Conservation (phyloP, 2,888 invertebrate genomes). For the Eupithecia tripunctaria region DNA sequence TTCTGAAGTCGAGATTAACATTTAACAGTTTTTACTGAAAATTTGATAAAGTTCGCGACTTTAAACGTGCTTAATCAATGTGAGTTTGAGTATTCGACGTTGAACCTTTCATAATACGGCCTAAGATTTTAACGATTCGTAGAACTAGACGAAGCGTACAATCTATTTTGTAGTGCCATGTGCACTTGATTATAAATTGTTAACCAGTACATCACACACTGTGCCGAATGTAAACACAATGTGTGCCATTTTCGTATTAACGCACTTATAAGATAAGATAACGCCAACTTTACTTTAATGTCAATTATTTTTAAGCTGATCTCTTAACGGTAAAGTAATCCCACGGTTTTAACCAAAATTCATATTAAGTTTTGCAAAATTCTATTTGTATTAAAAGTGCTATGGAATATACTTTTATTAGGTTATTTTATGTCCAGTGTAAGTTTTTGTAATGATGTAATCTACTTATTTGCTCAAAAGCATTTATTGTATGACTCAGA, state of each 20-base stretch:
- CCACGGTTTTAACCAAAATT: constrained; percentile 43
- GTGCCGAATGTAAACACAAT: constrained; percentile 39
- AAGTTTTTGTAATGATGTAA: constrained; percentile 14
- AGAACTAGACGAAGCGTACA: background rate
- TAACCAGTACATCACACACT: constrained; percentile 3
- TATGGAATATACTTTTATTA: constrained; percentile 19
- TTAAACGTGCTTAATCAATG: too few species aligned
- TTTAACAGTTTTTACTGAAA: too few species aligned
- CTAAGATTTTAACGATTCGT: background rate
- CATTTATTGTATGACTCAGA: constrained; percentile 41
- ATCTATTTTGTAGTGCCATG: background rate
- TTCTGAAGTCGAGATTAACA: too few species aligned
- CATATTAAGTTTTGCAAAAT: constrained; percentile 46
- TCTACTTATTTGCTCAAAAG: constrained; percentile 52
- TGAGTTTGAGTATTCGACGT: too few species aligned
- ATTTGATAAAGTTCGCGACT: too few species aligned
- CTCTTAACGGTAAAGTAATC: constrained; percentile 40
- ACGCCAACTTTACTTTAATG: constrained; percentile 1
- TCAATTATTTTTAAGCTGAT: constrained; percentile 37
- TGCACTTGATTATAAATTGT: background rate
- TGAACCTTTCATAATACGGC: background rate
- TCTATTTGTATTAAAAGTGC: constrained; percentile 31
- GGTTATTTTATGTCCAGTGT: constrained; percentile 24
- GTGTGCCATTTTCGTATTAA: constrained; percentile 11
- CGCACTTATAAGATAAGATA: background rate